Base-by-base conservation (phyloP, 1,140 invertebrate species). In the Ostrea edulis region DNA sequence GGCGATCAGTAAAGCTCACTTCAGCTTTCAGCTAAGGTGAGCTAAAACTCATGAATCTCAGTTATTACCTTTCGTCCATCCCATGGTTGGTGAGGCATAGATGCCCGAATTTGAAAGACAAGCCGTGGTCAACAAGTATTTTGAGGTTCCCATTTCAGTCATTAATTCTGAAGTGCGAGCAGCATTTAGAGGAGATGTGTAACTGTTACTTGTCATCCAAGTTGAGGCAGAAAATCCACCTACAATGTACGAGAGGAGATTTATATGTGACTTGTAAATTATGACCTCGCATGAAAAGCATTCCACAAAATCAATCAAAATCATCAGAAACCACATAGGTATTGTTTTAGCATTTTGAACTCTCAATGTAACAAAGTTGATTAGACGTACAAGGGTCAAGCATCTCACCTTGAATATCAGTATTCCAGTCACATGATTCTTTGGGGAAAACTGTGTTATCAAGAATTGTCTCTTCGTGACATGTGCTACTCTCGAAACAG, bases 341-440 rank as follows among this genome's bases (percentile, higher is more conserved):
- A 20, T 62, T n/a, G 35, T 44, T 20, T 12, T 55, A n/a, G n/a
- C n/a, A n/a, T n/a, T n/a, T n/a, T n/a, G n/a, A n/a, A n/a, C n/a
- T n/a, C n/a, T 62, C 17, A 62, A 62, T 44, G 35, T 44, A 44
- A 62, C 20, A 58, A 58, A 20, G 9, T 20, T 58, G 8, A 20
- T 17, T 58, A 20, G 14, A 17, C 14, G 3, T 58, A 58, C 55
- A 5, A 62, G 20, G 20, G 17, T 20, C 14, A 17, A 62, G 12
- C 25, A 77, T 14, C 25, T 77, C 25, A 83, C 82, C 44, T 22
- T 83, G 2, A 11, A 83, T 22, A 29, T 62, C 86, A 55, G 58
- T 52, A 9, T 82, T 68, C 88, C 85, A 89, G 82, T 89, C 85
- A 89, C 88, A 89, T 25, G 81, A 51, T 29, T 62, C 54, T 54